Evolutionary conservation across 53 echinoderm and acorn worm genomes (phyloP), one percentile per base, ranked within the genome.

Genomic region (Paracentrotus lividus): DNA sequence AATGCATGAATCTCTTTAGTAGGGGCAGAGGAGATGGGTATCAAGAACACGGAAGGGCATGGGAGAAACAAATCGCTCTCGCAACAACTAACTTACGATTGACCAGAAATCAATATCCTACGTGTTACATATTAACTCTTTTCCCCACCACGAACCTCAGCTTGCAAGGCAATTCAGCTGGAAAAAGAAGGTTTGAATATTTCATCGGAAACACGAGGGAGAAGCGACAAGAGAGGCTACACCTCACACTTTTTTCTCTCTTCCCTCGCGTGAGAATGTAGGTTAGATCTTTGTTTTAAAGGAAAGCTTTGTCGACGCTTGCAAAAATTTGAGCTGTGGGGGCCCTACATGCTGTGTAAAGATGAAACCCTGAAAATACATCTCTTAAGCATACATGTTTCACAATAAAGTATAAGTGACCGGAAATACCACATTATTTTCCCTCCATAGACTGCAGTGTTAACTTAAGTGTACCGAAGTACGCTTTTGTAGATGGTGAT

Each of bases 161-260:
- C 55, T 54, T 87, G 36, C 29, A 54, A 85, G 18, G 49, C 42
- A 29, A 27, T 34, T 87, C 57, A 87, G 87, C 87, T 87, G 87
- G 36, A 49, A 55, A 56, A 54, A 54, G 24, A 55, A 33, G 54
- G 36, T 55, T 36, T 36, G 34, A 32, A 87, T 87, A 87, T 34
- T 21, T 34, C 1, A 26, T 34, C 55, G 1, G 16, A 40, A 87
- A 87, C 21, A 56, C 21, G 29, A 57, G 20, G 81, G 81, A 81
- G 44, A 12, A 2, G 26, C 4, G 45, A 44, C 36, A 75, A 18
- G 20, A 18, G 75, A 36, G 7, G 27, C 6, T 10, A 34, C 34
- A 24, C 72, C 12, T 36, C 34, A 27, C 8, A 72, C 34, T 15
- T 15, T 13, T 33, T 20, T 8, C 16, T 15, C 33, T 72, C 38